These are phyloP conservation scores for Aphidius ervi DNA, from an alignment of 1,140 invertebrate species.

Conservation along the genomic window DNA sequence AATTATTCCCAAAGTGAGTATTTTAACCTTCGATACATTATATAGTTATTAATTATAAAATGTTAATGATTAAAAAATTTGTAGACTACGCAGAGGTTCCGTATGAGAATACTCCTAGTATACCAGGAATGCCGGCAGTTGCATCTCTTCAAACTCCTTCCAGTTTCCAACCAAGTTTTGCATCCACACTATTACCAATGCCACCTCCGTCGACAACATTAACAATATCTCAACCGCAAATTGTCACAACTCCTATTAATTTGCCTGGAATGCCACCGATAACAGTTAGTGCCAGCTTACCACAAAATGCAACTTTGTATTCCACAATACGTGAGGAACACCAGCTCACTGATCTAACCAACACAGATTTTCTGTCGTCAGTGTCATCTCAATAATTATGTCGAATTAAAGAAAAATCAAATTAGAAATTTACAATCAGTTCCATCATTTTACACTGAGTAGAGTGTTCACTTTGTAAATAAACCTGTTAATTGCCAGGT, in stretches of 20 bases:
- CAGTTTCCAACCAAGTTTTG: slow-evolving; percentile 27
- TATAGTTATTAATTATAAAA: slow-evolving; percentile 1
- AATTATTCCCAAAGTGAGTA: slow-evolving; percentile 36
- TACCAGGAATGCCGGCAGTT: slow-evolving; percentile 61
- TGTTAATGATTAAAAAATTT: slow-evolving; percentile 5
- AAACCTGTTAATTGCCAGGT: no score
- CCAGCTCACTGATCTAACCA: slow-evolving; percentile 27
- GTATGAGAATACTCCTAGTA: slow-evolving; percentile 47
- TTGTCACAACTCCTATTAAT: slow-evolving; percentile 67
- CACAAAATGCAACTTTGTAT: slow-evolving; percentile 46
- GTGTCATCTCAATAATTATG: slow-evolving; percentile 34
- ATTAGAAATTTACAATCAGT: no score
- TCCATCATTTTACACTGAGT: no score
- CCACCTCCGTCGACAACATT: slow-evolving; percentile 25
- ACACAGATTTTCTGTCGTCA: slow-evolving; percentile 23
- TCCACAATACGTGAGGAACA: slow-evolving; percentile 35
- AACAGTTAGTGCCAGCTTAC: slow-evolving; percentile 71
- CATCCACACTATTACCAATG: slow-evolving; percentile 19
- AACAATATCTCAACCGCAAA: slow-evolving; percentile 31
- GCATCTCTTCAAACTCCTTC: slow-evolving; percentile 37
- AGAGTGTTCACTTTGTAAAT: no score
- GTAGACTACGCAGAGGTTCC: slow-evolving; percentile 21
- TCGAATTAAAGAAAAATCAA: no score
- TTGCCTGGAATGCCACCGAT: slow-evolving; percentile 77
- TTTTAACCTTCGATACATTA: not conserved